phyloP scores from a whole-genome alignment of 92 coral and sea anemone genomes.

The Meandrina meandrites region DNA sequence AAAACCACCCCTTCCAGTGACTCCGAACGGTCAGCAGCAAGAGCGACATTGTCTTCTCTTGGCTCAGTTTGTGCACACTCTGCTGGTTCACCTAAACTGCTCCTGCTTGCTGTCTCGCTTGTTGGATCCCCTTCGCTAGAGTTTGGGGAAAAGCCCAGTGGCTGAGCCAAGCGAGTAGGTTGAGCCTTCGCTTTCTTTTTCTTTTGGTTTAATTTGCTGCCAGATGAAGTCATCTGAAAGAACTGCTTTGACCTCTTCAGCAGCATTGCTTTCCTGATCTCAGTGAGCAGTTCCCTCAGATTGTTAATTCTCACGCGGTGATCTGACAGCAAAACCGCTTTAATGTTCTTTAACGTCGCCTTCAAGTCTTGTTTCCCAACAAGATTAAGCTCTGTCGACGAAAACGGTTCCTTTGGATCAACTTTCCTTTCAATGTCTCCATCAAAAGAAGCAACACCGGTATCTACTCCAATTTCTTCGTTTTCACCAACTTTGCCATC shows the following conservation, averaged over 20 bases:
- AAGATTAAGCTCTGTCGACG: neutral
- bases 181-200: slow-evolving; percentile 28
- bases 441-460: neutral
- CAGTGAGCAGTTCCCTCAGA: slow-evolving; percentile 29
- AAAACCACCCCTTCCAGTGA: neutral
- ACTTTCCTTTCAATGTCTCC: neutral
- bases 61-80: neutral
- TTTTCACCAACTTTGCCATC: neutral
- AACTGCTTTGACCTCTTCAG: slow-evolving; percentile 30
- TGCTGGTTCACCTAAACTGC: neutral
- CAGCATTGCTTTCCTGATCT: slow-evolving; percentile 38
- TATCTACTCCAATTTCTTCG: neutral
- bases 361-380: slow-evolving; percentile 14
- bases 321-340: slow-evolving; percentile 24
- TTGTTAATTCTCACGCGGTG: neutral
- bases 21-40: neutral
- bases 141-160: neutral
- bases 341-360: neutral
- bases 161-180: neutral
- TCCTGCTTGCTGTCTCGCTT: neutral
- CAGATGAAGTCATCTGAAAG: neutral
- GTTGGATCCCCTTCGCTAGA: neutral
- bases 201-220: slow-evolving; percentile 18
- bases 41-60: too few relatives aligned
- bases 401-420: neutral